Percentiles rank a stretch among this genome's conserved stretches.
phyloP scores from a whole-genome alignment of 2,113 vertebrate species.

The Microtus richardsoni region DNA sequence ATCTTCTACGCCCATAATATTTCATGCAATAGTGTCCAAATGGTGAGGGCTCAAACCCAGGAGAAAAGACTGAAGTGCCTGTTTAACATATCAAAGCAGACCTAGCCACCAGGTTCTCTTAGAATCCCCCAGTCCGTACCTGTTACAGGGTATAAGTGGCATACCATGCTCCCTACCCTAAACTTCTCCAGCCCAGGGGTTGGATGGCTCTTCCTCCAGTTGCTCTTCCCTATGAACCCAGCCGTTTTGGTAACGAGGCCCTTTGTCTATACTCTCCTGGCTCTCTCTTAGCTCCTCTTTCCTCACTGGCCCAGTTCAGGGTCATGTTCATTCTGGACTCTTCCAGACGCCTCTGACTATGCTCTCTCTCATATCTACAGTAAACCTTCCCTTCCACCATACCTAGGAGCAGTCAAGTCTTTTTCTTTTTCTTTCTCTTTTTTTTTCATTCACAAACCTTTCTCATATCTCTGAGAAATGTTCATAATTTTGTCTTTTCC shows the following conservation, averaged over 20 bases:
- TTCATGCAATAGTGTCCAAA: background rate
- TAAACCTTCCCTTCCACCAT: background rate
- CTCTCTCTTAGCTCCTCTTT: background rate
- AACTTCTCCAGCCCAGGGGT: background rate
- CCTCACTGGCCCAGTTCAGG: background rate
- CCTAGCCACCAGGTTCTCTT: background rate
- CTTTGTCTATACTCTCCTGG: background rate
- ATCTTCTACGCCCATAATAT: background rate
- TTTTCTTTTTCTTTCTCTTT: background rate
- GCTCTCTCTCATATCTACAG: background rate
- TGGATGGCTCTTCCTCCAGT: background rate
- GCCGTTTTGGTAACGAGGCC: background rate
- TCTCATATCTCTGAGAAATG: background rate
- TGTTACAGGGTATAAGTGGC: background rate
- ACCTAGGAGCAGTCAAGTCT: background rate
- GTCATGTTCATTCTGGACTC: background rate
- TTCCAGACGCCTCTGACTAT: background rate
- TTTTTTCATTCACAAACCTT: background rate
- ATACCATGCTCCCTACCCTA: background rate
- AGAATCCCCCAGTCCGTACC: background rate
- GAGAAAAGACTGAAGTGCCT: background rate
- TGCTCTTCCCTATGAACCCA: background rate
- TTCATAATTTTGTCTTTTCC: background rate
- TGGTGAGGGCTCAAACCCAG: background rate
- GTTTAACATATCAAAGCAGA: background rate